Conservation (phyloP, 2,888 invertebrate genomes). For the Limnephilus marmoratus region DNA sequence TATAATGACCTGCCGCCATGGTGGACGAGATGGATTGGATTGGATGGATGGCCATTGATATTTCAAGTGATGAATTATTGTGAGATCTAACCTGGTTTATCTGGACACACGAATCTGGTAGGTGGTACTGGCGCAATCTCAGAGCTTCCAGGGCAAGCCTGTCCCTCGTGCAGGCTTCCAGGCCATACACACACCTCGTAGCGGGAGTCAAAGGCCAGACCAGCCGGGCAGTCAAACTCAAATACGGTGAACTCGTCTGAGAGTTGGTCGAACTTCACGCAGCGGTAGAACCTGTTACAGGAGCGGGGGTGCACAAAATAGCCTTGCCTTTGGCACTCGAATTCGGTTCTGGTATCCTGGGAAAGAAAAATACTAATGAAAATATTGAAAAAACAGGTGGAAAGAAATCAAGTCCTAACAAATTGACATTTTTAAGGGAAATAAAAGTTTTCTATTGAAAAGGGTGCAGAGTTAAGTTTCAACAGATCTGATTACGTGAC, state of each 20-base stretch:
- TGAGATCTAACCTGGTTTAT: slow-evolving; percentile 75
- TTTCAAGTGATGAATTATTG: neutral
- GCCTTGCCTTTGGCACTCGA: slow-evolving; percentile 86
- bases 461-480: too few relatives aligned
- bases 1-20: too few relatives aligned
- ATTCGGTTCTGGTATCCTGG: slow-evolving; percentile 84
- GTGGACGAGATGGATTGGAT: too few relatives aligned
- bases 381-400: neutral
- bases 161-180: slow-evolving; percentile 82
- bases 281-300: slow-evolving; percentile 88
- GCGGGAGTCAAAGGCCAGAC: slow-evolving; percentile 85
- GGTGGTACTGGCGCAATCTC: slow-evolving; percentile 87
- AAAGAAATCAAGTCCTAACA: slow-evolving; percentile 8
- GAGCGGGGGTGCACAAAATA: slow-evolving; percentile 88
- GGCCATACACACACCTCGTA: slow-evolving; percentile 91
- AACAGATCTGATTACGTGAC: too few relatives aligned
- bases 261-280: slow-evolving; percentile 87
- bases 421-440: neutral
- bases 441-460: neutral
- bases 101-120: slow-evolving; percentile 83
- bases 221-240: slow-evolving; percentile 88
- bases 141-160: slow-evolving; percentile 86
- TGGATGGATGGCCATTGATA: neutral
- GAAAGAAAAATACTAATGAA: slow-evolving; percentile 62
- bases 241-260: slow-evolving; percentile 86